Conservation (phyloP, 2,113 vertebrate genomes). For the Castor canadensis region DNA sequence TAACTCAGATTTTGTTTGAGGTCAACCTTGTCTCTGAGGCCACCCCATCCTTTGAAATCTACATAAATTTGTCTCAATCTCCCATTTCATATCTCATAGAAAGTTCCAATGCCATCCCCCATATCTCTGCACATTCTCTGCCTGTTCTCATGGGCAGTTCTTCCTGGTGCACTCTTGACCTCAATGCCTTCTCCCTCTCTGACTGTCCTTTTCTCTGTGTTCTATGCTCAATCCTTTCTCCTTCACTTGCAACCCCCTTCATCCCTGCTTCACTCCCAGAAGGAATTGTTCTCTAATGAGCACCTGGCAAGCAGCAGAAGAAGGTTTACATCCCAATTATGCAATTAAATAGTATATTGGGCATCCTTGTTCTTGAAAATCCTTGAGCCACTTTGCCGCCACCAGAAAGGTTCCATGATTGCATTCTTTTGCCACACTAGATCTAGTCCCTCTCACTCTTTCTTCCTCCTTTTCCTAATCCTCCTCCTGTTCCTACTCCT, state of each 20-base stretch:
- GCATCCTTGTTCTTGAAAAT: neutral
- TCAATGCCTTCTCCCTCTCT: neutral
- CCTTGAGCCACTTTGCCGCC: neutral
- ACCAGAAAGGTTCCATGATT: neutral
- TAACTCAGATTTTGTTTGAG: slow-evolving; percentile 63
- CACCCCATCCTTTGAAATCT: slow-evolving; percentile 58
- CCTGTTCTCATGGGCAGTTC: neutral
- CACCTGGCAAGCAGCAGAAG: neutral
- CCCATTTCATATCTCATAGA: slow-evolving; percentile 52
- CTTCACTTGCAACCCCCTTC: neutral
- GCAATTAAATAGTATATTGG: neutral
- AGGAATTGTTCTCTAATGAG: neutral
- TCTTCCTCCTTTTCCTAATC: neutral
- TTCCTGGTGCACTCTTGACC: neutral
- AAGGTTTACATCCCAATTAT: neutral
- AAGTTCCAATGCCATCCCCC: neutral
- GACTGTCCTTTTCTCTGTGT: neutral
- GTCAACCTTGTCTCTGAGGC: slow-evolving; percentile 53
- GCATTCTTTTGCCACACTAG: neutral
- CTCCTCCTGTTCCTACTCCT: neutral
- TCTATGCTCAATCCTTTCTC: neutral
- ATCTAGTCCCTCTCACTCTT: neutral
- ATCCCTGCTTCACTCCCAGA: neutral
- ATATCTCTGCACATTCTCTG: neutral
- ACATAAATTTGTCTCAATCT: slow-evolving; percentile 37